phyloP scores from a whole-genome alignment of 2,113 vertebrate genomes.

The Hypomesus transpacificus region DNA sequence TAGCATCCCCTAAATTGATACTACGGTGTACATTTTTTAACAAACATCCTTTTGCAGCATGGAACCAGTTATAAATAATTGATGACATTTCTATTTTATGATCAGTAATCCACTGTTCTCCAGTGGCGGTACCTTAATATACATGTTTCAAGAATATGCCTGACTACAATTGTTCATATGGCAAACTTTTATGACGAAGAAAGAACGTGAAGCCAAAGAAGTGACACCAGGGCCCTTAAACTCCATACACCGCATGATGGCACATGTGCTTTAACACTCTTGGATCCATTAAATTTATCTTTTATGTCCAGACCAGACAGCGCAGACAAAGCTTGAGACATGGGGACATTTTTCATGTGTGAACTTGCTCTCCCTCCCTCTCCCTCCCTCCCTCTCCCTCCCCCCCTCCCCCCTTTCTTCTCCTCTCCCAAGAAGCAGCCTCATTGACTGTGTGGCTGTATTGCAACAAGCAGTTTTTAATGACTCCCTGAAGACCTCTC shows the following conservation, averaged over 20 bases:
- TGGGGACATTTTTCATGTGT: constrained; percentile 40
- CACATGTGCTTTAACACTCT: neutral
- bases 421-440: constrained; percentile 51
- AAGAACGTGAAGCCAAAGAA: neutral
- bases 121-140: too few species aligned
- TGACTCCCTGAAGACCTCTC: constrained; percentile 71
- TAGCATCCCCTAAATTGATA: too few species aligned
- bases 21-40: too few species aligned
- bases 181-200: neutral
- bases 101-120: too few species aligned
- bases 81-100: too few species aligned
- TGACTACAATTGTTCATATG: neutral
- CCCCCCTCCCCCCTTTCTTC: constrained; percentile 46
- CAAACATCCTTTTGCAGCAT: too few species aligned
- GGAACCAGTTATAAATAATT: too few species aligned
- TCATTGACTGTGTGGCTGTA: constrained; percentile 71
- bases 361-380: constrained; percentile 28
- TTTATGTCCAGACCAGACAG: constrained; percentile 21
- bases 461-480: constrained; percentile 70
- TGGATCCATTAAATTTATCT: constrained; percentile 7
- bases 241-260: neutral
- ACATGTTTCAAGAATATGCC: neutral
- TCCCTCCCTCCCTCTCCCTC: neutral
- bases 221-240: neutral
- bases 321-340: constrained; percentile 25